phyloP scores from a whole-genome alignment of 2,888 invertebrate genomes.

The Copidosoma aretas region DNA sequence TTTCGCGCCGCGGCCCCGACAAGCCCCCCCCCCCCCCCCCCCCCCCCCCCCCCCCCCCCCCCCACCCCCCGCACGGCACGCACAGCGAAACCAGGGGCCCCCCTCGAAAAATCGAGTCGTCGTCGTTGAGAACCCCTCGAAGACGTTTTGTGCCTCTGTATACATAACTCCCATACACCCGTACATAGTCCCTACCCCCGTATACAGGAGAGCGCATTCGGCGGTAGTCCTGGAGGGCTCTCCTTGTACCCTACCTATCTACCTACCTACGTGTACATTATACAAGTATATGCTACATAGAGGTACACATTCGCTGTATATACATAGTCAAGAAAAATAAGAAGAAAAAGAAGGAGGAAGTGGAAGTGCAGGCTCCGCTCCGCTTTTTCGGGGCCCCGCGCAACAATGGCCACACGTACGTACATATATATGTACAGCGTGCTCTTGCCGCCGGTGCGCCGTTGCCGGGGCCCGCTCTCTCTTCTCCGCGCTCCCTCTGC shows the following conservation, averaged over 20 bases:
- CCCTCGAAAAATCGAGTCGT: slow-evolving; percentile 33
- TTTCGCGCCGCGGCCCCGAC: slow-evolving; percentile 15
- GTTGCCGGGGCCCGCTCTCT: too few species aligned
- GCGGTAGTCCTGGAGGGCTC: background rate
- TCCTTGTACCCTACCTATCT: slow-evolving; percentile 45
- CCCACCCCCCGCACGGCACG: background rate
- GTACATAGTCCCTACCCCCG: slow-evolving; percentile 22
- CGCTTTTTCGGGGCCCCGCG: slow-evolving; percentile 24
- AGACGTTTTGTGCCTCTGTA: slow-evolving; percentile 48
- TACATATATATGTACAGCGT: too few species aligned
- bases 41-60: slow-evolving; percentile 11
- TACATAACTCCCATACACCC: background rate
- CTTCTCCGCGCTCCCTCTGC: too few species aligned
- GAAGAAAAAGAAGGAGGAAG: too few species aligned
- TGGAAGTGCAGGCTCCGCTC: slow-evolving; percentile 13
- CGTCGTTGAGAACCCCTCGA: slow-evolving; percentile 52
- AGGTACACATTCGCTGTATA: too few species aligned
- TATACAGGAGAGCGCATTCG: background rate
- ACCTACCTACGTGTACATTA: slow-evolving; percentile 24
- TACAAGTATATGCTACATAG: too few species aligned
- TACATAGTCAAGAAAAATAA: too few species aligned
- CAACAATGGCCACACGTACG: background rate
- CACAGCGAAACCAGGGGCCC: background rate
- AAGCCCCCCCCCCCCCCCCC: slow-evolving; percentile 5
- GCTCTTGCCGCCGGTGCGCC: too few species aligned